Evolutionary conservation across 2,888 invertebrate species (phyloP), one percentile per base, ranked within the genome.

Genomic region (Netelia fuscicornis): DNA sequence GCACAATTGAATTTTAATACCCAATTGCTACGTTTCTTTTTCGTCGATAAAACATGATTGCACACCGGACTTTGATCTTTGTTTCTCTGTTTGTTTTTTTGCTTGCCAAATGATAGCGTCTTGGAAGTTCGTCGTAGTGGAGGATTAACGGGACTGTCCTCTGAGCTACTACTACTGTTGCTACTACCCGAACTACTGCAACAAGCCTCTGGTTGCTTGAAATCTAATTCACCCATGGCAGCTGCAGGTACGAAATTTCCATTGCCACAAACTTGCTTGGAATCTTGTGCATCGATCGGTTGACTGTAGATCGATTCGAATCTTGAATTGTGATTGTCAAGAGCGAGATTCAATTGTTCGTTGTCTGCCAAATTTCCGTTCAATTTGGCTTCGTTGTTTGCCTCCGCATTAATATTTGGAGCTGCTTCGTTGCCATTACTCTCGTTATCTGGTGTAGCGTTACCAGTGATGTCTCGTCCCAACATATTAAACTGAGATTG

Each of bases 221-320:
- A 88, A n/a, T 87, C 86, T n/a, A 88, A 78, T 56, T 91, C 91
- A 10, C 17, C 13, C 30, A 52, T 48, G 9, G n/a, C 77, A 5
- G 30, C 54, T 9, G 62, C 80, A 42, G 83, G 72, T 64, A 90
- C 89, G 62, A 93, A 89, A 86, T 93, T 93, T 58, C 93, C 92
- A 90, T 93, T 93, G 83, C 85, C 91, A 83, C 90, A 92, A 81
- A 91, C 87, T 86, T 92, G 90, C 78, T 92, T 92, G 1, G 90
- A 64, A 17, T 93, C 93, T 67, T 92, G 92, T 23, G 89, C 76
- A 62, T 93, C 93, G 17, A 92, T 88, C 30, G 92, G 92, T 72
- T 93, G 93, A 87, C 93, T 93, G 81, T 94, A 93, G 83, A 93
- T 91, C 2, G 92, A 92, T 84, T 94, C 93, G 84, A 94, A 94